Evolutionary conservation across 2,797 vertebrate genomes (phyloP), one percentile per base, ranked within the genome.

Genomic region (Smutsia temminckii): DNA sequence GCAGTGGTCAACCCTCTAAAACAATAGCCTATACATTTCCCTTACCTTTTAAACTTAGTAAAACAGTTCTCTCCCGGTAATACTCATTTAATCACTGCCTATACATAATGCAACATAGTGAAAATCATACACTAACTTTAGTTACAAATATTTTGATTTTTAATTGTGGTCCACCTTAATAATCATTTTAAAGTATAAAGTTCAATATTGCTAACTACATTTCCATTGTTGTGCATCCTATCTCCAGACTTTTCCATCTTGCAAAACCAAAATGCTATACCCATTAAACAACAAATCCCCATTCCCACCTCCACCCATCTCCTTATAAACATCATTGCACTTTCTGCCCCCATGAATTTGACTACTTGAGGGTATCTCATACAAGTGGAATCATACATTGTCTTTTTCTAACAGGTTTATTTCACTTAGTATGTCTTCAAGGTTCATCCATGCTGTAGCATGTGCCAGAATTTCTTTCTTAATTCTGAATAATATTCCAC

Each of bases 21-120:
- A 29, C 42, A 78, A 29, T 51, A 69, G 32, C 40, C 16, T 11
- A 25, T 55, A 86, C 34, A 34, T 78, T 84, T 64, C 40, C 46
- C 75, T 21, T 92, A 80, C 75, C n/a, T 74, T 83, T 71, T 90
- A 86, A 83, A 27, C 25, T 89, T 68, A 89, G 42, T 79, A 86
- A 68, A 75, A 89, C 11, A 93, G 66, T 81, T 86, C 25, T 92
- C 77, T 83, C 78, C 49, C 95, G 80, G 74, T 61, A 93, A 95
- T 68, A 66, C 68, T 61, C 55, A 68, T 83, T 86, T 85, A 84
- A 83, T 89, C 42, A 81, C 13, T 63, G 68, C 6, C 49, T 94
- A 92, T 51, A 61, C 51, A 68, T 74, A 84, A 87, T 63, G 42
- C 11, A 83, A 55, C 46, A 57, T 9, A 74, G 59, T 79, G 40